Conservation (phyloP, 92 coral and sea anemone genomes). For the Muricea muricata region DNA sequence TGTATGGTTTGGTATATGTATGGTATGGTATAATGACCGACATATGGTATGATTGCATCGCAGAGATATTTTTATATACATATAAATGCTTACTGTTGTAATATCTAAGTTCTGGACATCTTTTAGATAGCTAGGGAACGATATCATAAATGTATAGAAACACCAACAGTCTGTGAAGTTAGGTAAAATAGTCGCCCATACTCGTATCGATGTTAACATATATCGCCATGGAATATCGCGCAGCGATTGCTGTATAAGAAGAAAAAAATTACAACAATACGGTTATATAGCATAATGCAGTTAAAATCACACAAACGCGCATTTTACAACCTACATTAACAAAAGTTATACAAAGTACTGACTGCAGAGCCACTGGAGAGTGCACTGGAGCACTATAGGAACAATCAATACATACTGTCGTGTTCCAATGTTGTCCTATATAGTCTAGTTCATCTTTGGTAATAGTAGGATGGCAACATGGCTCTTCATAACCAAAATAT, state of each 20-base stretch:
- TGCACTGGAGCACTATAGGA: background rate
- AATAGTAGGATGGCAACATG: constrained; percentile 85
- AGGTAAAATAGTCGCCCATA: constrained; percentile 73
- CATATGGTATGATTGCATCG: no score
- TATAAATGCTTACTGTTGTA: constrained; percentile 67
- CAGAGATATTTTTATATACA: no score
- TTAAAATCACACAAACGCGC: no score
- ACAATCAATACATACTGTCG: background rate
- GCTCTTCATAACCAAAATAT: constrained; percentile 81
- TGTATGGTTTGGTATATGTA: no score
- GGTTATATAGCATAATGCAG: no score
- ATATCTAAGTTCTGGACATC: constrained; percentile 70
- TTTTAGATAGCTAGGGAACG: constrained; percentile 71
- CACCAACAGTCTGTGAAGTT: constrained; percentile 74
- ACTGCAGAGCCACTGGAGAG: no score
- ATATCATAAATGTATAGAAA: constrained; percentile 73
- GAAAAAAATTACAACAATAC: no score
- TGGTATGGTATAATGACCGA: no score
- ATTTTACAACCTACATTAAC: no score
- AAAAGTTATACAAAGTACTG: no score
- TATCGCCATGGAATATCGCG: constrained; percentile 67
- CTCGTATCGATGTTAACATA: constrained; percentile 61
- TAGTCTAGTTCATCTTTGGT: constrained; percentile 69
- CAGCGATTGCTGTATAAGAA: background rate
- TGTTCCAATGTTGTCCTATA: constrained; percentile 61